These are phyloP conservation scores for Galemys pyrenaicus DNA, from an alignment of 2,113 vertebrate species.

Conservation along the genomic window DNA sequence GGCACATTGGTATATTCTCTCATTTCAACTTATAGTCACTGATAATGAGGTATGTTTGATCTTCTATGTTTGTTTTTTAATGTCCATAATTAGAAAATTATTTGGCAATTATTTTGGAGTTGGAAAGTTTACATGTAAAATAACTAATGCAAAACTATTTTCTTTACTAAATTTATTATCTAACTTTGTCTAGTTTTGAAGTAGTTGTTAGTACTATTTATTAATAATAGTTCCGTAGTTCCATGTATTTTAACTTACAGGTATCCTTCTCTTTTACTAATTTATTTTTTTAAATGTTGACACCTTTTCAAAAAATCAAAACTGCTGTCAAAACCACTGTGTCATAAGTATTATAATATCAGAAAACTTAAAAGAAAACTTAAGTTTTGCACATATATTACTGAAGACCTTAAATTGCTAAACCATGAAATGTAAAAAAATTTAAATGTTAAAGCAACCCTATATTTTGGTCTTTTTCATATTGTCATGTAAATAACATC, in stretches of 20 bases:
- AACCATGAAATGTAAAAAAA: background rate
- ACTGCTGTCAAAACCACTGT: background rate
- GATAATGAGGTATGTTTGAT: constrained; percentile 78
- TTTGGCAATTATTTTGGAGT: constrained; percentile 57
- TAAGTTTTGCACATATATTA: too few relatives aligned
- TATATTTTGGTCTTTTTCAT: background rate
- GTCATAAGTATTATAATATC: too few relatives aligned
- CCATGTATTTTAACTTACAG: background rate
- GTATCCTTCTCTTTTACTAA: background rate
- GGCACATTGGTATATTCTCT: constrained; percentile 65
- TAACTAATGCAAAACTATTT: background rate
- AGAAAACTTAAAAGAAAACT: too few relatives aligned
- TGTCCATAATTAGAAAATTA: constrained; percentile 76
- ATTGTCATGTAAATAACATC: background rate
- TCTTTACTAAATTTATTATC: background rate
- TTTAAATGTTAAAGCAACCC: background rate
- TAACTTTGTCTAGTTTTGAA: background rate
- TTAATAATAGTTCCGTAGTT: background rate
- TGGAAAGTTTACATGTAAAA: background rate
- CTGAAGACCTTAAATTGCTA: too few relatives aligned
- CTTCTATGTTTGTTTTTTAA: constrained; percentile 69
- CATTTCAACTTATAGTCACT: constrained; percentile 59
- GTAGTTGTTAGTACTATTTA: background rate
- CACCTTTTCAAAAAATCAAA: background rate
- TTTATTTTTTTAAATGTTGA: background rate